Percentiles rank a stretch among this genome's conserved stretches.
Conservation (phyloP, 2,113 vertebrate genomes). For the Cryptomyrus ogoouensis region DNA sequence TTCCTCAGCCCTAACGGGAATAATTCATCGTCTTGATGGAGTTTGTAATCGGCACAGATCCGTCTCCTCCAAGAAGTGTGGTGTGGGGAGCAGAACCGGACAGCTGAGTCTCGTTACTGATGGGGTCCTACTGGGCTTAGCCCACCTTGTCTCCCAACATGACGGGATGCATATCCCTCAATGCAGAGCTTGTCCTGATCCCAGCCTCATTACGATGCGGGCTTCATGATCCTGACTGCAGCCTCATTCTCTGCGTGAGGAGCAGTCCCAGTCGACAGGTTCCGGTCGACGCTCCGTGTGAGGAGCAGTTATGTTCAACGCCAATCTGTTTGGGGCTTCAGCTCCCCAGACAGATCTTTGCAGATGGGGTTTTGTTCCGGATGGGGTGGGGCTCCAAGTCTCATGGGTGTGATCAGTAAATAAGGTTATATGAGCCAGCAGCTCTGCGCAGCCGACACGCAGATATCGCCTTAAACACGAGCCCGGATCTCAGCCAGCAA, state of each 20-base stretch:
- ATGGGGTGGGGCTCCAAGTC: background rate
- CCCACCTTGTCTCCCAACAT: background rate
- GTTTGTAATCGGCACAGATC: background rate
- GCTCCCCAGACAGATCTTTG: background rate
- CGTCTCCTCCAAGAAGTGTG: background rate
- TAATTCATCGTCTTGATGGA: background rate
- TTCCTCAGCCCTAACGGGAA: background rate
- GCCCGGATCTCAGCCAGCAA: background rate
- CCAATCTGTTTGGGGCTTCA: background rate
- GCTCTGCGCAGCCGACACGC: background rate
- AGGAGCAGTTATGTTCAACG: background rate
- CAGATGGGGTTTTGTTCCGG: background rate
- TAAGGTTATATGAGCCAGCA: background rate
- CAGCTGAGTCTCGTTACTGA: background rate
- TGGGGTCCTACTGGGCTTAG: background rate
- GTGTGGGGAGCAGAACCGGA: background rate
- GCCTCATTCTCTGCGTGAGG: background rate
- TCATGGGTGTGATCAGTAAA: background rate
- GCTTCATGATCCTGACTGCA: background rate
- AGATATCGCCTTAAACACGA: background rate
- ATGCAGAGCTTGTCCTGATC: background rate
- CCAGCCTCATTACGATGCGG: background rate
- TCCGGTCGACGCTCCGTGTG: background rate
- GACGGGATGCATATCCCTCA: background rate
- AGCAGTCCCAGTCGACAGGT: background rate